Percentiles rank a stretch among this genome's conserved stretches.
These are phyloP conservation scores for Bombus difficillimus DNA, from an alignment of 1,140 invertebrate species.

Conservation along the genomic window DNA sequence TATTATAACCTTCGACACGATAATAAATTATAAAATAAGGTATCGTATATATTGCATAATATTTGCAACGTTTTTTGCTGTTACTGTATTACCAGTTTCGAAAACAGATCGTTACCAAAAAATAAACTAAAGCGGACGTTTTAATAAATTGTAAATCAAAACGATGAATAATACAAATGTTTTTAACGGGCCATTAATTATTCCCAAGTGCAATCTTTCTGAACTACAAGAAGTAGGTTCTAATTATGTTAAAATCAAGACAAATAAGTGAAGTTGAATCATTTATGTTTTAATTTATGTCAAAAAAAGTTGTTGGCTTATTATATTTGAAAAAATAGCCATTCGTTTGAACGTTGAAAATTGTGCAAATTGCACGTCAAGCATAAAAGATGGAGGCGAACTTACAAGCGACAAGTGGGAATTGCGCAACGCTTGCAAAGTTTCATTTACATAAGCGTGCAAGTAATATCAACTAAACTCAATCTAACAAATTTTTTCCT, in stretches of 20 bases:
- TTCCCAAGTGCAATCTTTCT: constrained; percentile 33
- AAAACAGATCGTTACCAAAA: too few species aligned
- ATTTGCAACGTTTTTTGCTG: too few species aligned
- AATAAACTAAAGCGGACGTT: too few species aligned
- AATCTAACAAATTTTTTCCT: background rate
- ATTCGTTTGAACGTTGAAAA: background rate
- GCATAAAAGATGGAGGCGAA: background rate
- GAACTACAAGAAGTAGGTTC: constrained; percentile 50
- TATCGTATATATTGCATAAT: too few species aligned
- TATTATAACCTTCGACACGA: too few species aligned
- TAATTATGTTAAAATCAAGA: constrained; percentile 25
- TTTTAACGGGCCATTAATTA: too few species aligned
- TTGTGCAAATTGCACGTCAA: background rate
- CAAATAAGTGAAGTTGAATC: background rate
- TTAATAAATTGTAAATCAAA: too few species aligned
- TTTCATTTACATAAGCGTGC: background rate
- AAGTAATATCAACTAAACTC: background rate
- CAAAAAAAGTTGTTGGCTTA: background rate
- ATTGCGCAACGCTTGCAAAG: constrained; percentile 26
- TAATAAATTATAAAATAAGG: too few species aligned
- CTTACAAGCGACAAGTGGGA: background rate
- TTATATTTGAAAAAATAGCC: too few species aligned
- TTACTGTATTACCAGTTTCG: too few species aligned
- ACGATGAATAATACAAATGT: too few species aligned
- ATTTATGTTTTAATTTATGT: too few species aligned